phyloP scores from a whole-genome alignment of 2,113 vertebrate species.

The Platichthys stellatus region DNA sequence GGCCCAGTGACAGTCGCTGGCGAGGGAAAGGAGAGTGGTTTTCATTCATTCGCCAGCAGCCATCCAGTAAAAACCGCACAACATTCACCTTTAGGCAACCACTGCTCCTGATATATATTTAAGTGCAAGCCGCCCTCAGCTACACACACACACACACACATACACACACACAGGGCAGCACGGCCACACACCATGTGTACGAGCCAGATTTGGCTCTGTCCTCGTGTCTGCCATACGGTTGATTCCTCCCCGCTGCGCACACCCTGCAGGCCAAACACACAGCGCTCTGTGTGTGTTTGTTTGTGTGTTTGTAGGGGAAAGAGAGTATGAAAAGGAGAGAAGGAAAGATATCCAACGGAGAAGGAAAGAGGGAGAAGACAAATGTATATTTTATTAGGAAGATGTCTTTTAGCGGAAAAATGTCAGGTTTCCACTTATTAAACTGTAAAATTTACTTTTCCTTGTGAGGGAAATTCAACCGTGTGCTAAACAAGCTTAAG shows the following conservation, averaged over 20 bases:
- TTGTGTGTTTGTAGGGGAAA: conserved; percentile 14
- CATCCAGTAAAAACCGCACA: conserved; percentile 57
- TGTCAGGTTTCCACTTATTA: not conserved
- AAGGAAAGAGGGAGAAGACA: not conserved
- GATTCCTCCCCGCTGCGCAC: conserved; percentile 75
- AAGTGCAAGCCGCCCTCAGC: conserved; percentile 56
- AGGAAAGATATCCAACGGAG: not conserved
- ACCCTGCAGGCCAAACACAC: conserved; percentile 77
- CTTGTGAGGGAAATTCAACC: not conserved
- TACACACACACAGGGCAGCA: conserved; percentile 31
- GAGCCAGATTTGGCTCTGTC: conserved; percentile 70
- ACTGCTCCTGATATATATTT: conserved; percentile 70
- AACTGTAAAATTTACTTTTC: not conserved
- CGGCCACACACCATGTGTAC: conserved; percentile 70
- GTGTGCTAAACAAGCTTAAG: not conserved
- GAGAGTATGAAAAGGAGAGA: not conserved
- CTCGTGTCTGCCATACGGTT: conserved; percentile 76
- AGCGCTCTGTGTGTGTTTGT: conserved; percentile 38
- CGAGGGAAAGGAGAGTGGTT: conserved; percentile 43
- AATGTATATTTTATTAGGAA: conserved; percentile 18
- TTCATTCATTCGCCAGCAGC: conserved; percentile 54
- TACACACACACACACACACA: conserved; percentile 32
- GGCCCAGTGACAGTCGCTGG: conserved; percentile 43
- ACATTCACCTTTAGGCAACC: conserved; percentile 65
- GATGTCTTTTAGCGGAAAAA: not conserved